Evolutionary conservation across 2,888 invertebrate species (phyloP), one percentile per base, ranked within the genome.

Genomic region (Notodonta dromedarius): DNA sequence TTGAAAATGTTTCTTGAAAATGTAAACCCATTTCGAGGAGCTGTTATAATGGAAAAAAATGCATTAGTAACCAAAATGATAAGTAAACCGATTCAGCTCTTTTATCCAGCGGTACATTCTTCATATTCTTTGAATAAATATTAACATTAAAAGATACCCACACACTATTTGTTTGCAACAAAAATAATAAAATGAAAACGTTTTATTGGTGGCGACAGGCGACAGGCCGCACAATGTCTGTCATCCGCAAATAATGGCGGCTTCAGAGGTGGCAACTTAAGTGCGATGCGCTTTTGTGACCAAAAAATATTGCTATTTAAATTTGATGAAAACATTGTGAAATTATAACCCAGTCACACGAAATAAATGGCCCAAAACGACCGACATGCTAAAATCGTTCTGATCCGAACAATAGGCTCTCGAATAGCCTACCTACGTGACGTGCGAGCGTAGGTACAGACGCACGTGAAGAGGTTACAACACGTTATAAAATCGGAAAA

Each of bases 101-200:
- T 44, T 44, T 11, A 44, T 44, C 13, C 12, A 4, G 2, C 44
- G 12, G 12, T 12, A 12, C 44, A 12, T 12, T 44, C 24, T 24
- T 24, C 1, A 24, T 44, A 44, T 44, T 12, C 12, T 12, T 44
- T 44, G 6, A 54, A 54, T n/a, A n/a, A n/a, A n/a, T n/a, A n/a
- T 39, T 39, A 54, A 54, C 8, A 40, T 4, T 54, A 54, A 54
- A 54, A 39, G 13, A 54, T 51, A 51, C 51, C 13, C 12, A 7
- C 14, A 7, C 14, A 58, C 54, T 39, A 58, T 58, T 56, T 61
- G 67, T 67, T 62, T 35, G 59, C 61, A 65, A 66, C 61, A 65
- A 66, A 67, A 65, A 67, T 72, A 58, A 63, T 52, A 60, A 67
- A 70, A 72, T 72, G 67, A 66, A 70, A 70, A 70, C 66, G 67